Evolutionary conservation across 2,113 vertebrate species (phyloP), one percentile per base, ranked within the genome.

Genomic region (Erythrocercus mccallii): DNA sequence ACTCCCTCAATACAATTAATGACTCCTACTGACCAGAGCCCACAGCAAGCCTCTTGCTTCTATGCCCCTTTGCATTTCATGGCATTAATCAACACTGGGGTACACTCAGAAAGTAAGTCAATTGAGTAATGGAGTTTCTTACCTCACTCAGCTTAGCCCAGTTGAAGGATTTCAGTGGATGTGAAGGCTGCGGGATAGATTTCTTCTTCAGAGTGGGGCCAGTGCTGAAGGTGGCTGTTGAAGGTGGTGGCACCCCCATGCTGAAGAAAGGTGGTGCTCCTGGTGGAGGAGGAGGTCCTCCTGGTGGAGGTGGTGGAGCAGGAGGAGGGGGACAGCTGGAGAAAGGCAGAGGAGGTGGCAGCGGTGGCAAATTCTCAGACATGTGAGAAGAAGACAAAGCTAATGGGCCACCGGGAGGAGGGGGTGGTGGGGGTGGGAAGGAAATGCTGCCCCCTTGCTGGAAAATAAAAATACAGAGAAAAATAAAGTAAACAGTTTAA

Each of bases 101-200:
- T 37, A 53, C 6, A 73, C 19, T 57, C 81, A 33, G 37, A 30
- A 89, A 86, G 3, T 44, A 48, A 81, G 38, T 28, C 27, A 66
- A 25, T 51, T 54, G 40, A 71, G 16, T 37, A 54, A 28, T 57
- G 25, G 37, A 71, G 30, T 40, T 13, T 62, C 98, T 99, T 95
- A 99, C 99, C 99, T 99, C 99, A 51, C 98, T 99, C 38, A 99
- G 97, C 92, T 99, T 99, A 97, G 99, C 97, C 99, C 99, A 99
- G 98, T 99, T 99, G 97, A 99, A 99, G 60, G 99, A 99, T 97
- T 99, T 99, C 95, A 99, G 98, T 1, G 99, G 99, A 76, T 99
- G 99, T 35, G 99, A 99, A 33, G 99, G 99, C 96, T 99, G 99
- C 0, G 99, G 99, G 81, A 99, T 98, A 76, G 98, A 98, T 94